Evolutionary conservation across 2,888 invertebrate genomes (phyloP).

Genomic region (Atrina japonica): DNA sequence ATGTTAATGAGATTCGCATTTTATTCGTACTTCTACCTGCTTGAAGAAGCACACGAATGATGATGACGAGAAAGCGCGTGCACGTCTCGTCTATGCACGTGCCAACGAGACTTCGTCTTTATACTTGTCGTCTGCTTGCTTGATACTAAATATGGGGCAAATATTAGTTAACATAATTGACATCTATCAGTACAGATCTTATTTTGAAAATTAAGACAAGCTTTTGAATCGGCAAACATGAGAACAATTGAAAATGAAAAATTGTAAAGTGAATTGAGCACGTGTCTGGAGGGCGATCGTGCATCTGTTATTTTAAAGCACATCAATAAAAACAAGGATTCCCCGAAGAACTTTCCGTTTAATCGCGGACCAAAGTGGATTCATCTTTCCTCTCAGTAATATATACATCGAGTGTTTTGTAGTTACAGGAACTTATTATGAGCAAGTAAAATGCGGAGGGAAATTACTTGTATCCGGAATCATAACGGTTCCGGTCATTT

Average conservation of each 20-base stretch:
- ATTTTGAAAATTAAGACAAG: conserved; percentile 34
- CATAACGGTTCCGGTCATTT: no score
- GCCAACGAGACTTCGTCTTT: conserved; percentile 31
- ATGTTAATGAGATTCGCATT: conserved; percentile 36
- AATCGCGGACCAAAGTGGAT: no score
- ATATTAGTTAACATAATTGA: conserved; percentile 54
- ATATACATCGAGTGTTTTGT: no score
- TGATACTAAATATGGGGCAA: conserved; percentile 46
- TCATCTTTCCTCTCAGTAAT: no score
- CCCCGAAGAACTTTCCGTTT: not conserved
- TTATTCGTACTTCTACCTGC: conserved; percentile 40
- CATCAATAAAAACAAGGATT: conserved; percentile 16
- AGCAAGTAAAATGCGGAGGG: no score
- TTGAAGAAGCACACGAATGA: conserved; percentile 42
- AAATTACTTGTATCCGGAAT: no score
- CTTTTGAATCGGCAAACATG: conserved; percentile 33
- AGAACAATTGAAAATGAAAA: conserved; percentile 42
- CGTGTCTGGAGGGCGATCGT: conserved; percentile 27
- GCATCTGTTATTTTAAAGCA: conserved; percentile 37
- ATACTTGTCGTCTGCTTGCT: conserved; percentile 39
- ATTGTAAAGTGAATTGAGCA: conserved; percentile 33
- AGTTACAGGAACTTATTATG: no score
- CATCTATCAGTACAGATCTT: conserved; percentile 42
- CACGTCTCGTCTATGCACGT: conserved; percentile 41
- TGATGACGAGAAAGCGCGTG: conserved; percentile 44